Conservation (phyloP, 2,888 invertebrate species). For the Plutella xylostella region DNA sequence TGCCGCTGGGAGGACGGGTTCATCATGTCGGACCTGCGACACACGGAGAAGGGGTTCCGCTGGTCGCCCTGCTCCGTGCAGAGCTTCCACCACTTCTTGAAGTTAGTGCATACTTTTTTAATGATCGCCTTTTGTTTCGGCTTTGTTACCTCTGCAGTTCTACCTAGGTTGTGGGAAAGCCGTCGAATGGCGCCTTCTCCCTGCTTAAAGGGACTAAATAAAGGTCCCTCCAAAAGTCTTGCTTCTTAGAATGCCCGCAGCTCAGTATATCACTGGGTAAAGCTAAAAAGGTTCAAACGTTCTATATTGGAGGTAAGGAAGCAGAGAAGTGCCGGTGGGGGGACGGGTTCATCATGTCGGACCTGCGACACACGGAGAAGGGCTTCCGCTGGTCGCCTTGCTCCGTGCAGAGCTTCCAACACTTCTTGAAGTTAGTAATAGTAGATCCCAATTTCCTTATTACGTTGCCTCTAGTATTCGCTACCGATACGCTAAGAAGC, state of each 20-base stretch:
- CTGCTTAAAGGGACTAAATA: too few species aligned
- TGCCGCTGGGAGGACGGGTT: conserved; percentile 97
- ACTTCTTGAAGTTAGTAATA: conserved; percentile 91
- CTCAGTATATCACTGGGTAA: too few species aligned
- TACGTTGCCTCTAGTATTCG: too few species aligned
- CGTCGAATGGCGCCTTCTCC: too few species aligned
- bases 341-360: conserved; percentile 96
- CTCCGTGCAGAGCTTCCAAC: conserved; percentile 93
- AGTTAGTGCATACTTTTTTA: conserved; percentile 75
- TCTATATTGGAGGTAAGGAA: conserved; percentile 94
- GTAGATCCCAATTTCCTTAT: too few species aligned
- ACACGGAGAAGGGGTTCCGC: conserved; percentile 94
- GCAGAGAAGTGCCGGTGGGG: conserved; percentile 96
- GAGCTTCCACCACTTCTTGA: conserved; percentile 94
- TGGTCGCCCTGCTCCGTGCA: conserved; percentile 95
- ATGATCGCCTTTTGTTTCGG: too few species aligned
- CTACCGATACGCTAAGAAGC: too few species aligned
- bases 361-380: conserved; percentile 92
- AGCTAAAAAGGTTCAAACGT: too few species aligned
- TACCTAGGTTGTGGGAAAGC: too few species aligned
- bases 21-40: conserved; percentile 94
- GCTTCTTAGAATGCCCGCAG: too few species aligned
- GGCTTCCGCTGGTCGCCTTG: conserved; percentile 96
- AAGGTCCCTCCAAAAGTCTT: too few species aligned
- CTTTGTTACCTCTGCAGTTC: too few species aligned